Evolutionary conservation across 1,140 invertebrate species (phyloP), one percentile per base, ranked within the genome.

Genomic region (Drosophila subpulchrella): DNA sequence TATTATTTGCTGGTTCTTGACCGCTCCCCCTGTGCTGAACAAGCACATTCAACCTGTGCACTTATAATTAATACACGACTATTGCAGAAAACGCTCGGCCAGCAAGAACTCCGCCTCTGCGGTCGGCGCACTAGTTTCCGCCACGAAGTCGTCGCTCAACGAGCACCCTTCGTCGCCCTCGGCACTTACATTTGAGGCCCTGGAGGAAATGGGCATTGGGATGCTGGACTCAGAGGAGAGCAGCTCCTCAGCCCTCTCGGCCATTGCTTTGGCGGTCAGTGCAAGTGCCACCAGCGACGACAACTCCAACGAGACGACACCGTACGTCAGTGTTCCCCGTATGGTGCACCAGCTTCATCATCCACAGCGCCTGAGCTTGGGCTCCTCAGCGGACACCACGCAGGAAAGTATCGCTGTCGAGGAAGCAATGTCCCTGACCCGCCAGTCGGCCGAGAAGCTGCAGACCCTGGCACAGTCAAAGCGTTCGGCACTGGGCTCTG

Each of bases 171-270:
- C 90, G 11, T 90, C 90, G 11, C 90, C 90, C 2, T 82, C 81
- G 0, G 65, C 65, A 24, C 78, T 90, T 0, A 88, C 90, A 4
- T 89, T 32, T 53, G 91, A 92, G 59, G 73, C 81, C 32, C 75
- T 92, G 13, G 90, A 91, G 55, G 90, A 92, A 55, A 92, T 92
- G 91, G 91, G 91, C 58, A 83, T 92, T 15, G 90, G 85, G 3
- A 91, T 92, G 91, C 54, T 92, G 38, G 91, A 92, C 57, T 92
- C 91, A 0, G 91, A 92, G 51, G 91, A 92, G 50, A 91, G 90
- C 56, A 84, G 90, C 32, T 92, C 91, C 1, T 92, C 91, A 8
- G 83, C 82, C 8, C 62, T 89, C 11, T 84, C 90, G 2, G 81
- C 91, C 13, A 91, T 90, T 42, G 82, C 77, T 0, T 56, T 91